A percentile compares a stretch with the other conserved stretches of the same genome.
phyloP scores from a whole-genome alignment of 1,140 invertebrate species.

The Melipona quadrifasciata region DNA sequence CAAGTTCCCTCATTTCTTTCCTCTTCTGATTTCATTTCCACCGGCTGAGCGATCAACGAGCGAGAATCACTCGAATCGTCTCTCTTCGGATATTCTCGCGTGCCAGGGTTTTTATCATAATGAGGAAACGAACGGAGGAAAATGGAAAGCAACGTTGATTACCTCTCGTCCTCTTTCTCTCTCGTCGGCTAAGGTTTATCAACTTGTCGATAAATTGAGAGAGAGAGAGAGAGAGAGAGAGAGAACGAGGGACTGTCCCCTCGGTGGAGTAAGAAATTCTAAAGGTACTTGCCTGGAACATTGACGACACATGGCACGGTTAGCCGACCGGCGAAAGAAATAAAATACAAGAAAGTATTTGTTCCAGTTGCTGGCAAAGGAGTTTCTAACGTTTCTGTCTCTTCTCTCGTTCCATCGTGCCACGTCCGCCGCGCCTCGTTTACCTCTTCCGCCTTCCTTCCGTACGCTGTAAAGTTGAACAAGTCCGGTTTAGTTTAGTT shows the following conservation, averaged over 20 bases:
- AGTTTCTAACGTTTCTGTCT: conserved; percentile 16
- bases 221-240: background rate
- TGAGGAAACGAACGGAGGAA: background rate
- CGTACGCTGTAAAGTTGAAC: conserved; percentile 23
- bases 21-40: background rate
- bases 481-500: conserved; percentile 40
- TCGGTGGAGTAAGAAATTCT: background rate
- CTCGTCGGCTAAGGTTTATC: background rate
- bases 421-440: background rate
- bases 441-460: conserved; percentile 17
- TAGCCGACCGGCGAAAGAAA: conserved; percentile 2
- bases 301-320: conserved; percentile 36
- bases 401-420: background rate
- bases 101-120: background rate
- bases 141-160: background rate
- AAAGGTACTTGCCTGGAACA: background rate
- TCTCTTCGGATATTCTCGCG: background rate
- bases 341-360: conserved; percentile 47
- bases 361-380: conserved; percentile 7
- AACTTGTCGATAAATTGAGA: background rate
- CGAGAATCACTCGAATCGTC: background rate
- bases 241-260: background rate
- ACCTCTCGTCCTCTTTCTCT: background rate
- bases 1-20: background rate
- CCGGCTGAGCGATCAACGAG: background rate